A percentile compares a stretch with the other conserved stretches of the same genome.
Conservation (phyloP, 2,797 vertebrate genomes). For the Chrysocyon brachyurus region DNA sequence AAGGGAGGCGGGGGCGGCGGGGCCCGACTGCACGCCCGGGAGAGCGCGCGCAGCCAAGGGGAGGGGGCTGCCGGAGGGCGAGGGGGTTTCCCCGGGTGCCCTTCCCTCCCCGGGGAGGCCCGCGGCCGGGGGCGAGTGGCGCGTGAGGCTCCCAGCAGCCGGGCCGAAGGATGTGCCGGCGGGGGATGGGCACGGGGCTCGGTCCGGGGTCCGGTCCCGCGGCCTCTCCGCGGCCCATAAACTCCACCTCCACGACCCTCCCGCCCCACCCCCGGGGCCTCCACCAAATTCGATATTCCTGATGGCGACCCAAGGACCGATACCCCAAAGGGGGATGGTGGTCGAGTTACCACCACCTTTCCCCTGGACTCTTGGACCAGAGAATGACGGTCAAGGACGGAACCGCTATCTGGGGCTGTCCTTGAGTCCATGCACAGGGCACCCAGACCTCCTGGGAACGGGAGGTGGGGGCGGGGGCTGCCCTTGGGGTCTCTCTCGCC, state of each 20-base stretch:
- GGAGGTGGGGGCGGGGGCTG: background rate
- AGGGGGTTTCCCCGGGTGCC: background rate
- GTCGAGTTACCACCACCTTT: background rate
- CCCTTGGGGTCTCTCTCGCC: background rate
- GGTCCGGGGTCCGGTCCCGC: rapidly evolving
- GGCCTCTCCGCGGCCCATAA: background rate
- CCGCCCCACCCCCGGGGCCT: no score
- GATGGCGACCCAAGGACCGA: background rate
- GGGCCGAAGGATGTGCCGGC: rapidly evolving
- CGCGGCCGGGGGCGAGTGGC: background rate
- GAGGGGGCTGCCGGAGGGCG: conserved; percentile 63
- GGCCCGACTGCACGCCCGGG: conserved; percentile 14
- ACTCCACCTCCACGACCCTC: background rate
- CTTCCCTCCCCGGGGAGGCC: no score
- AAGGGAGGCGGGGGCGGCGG: no score
- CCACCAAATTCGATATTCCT: background rate
- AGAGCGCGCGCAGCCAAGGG: conserved; percentile 26
- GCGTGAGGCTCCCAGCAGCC: background rate
- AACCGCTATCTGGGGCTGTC: background rate
- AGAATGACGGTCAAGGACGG: background rate
- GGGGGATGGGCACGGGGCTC: background rate
- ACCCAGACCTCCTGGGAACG: background rate
- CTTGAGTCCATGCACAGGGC: background rate
- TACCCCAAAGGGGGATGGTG: background rate
- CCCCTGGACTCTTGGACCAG: background rate